Conservation (phyloP, 1,140 invertebrate genomes). For the Drosophila lini region DNA sequence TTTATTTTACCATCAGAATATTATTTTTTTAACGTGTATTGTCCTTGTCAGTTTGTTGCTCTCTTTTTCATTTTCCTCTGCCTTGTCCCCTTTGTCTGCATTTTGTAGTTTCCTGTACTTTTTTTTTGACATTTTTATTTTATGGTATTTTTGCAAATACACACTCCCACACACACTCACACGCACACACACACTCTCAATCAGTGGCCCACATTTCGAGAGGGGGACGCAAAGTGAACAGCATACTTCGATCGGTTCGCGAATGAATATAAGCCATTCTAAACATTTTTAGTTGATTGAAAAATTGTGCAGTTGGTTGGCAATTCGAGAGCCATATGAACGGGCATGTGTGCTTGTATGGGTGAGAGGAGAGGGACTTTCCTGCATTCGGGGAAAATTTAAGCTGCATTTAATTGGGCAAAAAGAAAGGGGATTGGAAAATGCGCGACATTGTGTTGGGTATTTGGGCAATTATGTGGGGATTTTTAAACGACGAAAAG, state of each 20-base stretch:
- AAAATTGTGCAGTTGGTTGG: conserved; percentile 80
- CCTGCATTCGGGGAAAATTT: conserved; percentile 35
- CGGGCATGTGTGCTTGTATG: conserved; percentile 4
- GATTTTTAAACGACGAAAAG: conserved; percentile 5
- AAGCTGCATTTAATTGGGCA: conserved; percentile 77
- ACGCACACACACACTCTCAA: conserved; percentile 38
- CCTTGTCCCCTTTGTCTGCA: conserved; percentile 2
- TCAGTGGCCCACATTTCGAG: conserved; percentile 70
- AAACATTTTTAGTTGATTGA: conserved; percentile 82
- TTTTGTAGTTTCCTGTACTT: conserved; percentile 16
- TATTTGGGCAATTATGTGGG: conserved; percentile 21
- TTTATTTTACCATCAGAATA: not conserved
- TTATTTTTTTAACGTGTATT: not conserved
- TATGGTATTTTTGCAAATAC: conserved; percentile 63
- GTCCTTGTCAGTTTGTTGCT: not conserved
- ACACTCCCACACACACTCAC: conserved; percentile 1
- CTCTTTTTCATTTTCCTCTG: not conserved
- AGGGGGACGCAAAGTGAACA: conserved; percentile 6
- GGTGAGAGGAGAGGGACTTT: not conserved
- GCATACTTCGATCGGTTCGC: conserved; percentile 55
- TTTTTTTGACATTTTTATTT: conserved; percentile 64
- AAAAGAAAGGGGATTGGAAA: conserved; percentile 45
- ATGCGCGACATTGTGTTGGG: conserved; percentile 48
- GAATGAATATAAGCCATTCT: conserved; percentile 75
- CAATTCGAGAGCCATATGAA: conserved; percentile 47